Evolutionary conservation across 2,797 vertebrate genomes (phyloP).

Genomic region (Hoplostethus mediterraneus): DNA sequence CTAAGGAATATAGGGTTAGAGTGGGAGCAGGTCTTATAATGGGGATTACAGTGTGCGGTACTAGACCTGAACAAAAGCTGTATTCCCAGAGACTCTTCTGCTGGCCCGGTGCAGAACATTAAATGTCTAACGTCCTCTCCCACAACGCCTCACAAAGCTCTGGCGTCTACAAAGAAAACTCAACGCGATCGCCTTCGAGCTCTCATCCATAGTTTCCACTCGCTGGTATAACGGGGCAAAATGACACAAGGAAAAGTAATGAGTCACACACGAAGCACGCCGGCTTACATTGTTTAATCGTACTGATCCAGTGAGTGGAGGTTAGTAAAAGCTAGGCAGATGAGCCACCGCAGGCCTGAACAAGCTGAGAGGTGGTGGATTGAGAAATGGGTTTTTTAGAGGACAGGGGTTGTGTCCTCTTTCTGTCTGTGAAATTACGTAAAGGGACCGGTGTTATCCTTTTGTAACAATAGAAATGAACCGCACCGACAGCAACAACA

Average conservation of each 20-base stretch:
- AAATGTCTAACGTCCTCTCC: conserved; percentile 14
- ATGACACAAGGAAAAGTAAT: conserved; percentile 50
- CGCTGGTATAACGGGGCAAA: conserved; percentile 39
- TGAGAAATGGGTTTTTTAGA: conserved; percentile 52
- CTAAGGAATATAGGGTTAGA: conserved; percentile 29
- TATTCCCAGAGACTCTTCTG: not conserved
- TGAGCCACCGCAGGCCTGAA: conserved; percentile 32
- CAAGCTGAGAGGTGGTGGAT: conserved; percentile 38
- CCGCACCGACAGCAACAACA: conserved; percentile 57
- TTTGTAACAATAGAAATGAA: conserved; percentile 61
- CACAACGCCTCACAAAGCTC: conserved; percentile 27
- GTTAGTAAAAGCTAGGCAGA: conserved; percentile 21
- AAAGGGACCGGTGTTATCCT: conserved; percentile 53
- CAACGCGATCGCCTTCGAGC: conserved; percentile 24
- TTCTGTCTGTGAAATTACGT: conserved; percentile 60
- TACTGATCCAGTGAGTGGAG: conserved; percentile 32
- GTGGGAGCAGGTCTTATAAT: conserved; percentile 26
- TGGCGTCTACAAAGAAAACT: conserved; percentile 30
- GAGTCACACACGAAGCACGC: conserved; percentile 53
- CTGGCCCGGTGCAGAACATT: not conserved
- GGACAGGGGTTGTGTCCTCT: conserved; percentile 46
- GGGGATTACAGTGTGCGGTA: conserved; percentile 7
- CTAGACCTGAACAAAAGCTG: conserved; percentile 20
- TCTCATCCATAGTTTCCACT: conserved; percentile 53
- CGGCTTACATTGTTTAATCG: conserved; percentile 48